Percentiles rank a stretch among this genome's conserved stretches.
phyloP scores from a whole-genome alignment of 2,113 vertebrate species.

The rat (Rattus norvegicus) region DNA sequence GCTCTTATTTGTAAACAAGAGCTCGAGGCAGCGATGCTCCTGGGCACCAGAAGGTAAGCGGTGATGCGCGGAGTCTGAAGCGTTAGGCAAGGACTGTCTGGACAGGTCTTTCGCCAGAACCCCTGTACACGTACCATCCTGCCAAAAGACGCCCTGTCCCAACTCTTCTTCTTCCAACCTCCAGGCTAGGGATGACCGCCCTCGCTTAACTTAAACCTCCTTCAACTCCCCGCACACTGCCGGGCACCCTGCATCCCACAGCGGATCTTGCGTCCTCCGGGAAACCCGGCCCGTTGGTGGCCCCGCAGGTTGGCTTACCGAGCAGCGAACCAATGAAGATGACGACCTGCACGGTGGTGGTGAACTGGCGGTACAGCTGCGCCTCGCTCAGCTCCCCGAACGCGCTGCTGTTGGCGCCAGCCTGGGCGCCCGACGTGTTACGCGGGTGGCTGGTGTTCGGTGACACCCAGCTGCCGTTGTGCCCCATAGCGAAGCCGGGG shows the following conservation, averaged over 20 bases:
- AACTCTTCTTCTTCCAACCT: background rate
- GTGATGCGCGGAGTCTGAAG: background rate
- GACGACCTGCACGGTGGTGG: conserved; percentile 91
- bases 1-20: conserved; percentile 44
- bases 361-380: conserved; percentile 93
- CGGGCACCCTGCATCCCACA: background rate
- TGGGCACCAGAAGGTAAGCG: background rate
- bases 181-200: background rate
- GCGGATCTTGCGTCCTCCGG: background rate
- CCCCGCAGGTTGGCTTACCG: conserved; percentile 86
- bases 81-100: background rate
- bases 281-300: background rate
- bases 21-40: background rate
- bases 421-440: conserved; percentile 85
- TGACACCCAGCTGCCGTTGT: conserved; percentile 84
- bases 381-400: conserved; percentile 83
- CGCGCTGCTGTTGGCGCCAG: conserved; percentile 84
- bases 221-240: background rate
- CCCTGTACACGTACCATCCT: background rate
- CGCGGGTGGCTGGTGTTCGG: conserved; percentile 84
- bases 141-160: background rate
- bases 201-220: conserved; percentile 27
- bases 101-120: background rate
- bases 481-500: conserved; percentile 79
- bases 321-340: conserved; percentile 94